Percentiles rank a stretch among this genome's conserved stretches.
These are phyloP conservation scores for Bucco capensis DNA, from an alignment of 2,113 vertebrate species.

Conservation along the genomic window DNA sequence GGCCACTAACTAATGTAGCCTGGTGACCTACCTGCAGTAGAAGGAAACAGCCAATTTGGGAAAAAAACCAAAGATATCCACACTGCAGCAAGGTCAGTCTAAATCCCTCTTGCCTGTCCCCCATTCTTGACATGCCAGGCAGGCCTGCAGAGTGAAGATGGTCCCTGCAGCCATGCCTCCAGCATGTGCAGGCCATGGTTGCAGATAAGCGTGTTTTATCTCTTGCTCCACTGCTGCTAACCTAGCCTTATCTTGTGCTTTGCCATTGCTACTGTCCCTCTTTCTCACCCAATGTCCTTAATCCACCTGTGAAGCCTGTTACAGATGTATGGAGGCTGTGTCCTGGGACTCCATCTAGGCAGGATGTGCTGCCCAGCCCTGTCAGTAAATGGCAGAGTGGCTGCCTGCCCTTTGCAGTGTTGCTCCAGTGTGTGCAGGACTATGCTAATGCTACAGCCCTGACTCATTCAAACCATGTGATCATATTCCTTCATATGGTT, in stretches of 20 bases:
- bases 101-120: background rate
- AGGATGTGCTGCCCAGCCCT: background rate
- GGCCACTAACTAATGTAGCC: background rate
- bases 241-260: background rate
- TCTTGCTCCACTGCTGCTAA: background rate
- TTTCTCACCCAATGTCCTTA: background rate
- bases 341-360: background rate
- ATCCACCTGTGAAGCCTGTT: background rate
- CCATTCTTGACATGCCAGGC: background rate
- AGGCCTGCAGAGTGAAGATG: too few relatives aligned
- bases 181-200: too few relatives aligned
- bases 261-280: background rate
- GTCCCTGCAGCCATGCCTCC: background rate
- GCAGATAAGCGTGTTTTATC: background rate
- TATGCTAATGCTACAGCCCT: background rate
- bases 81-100: background rate
- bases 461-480: background rate
- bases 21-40: background rate
- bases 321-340: background rate
- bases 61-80: background rate
- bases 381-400: background rate
- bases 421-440: background rate
- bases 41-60: background rate
- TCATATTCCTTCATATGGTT: accelerated
- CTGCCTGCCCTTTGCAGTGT: background rate